phyloP scores from a whole-genome alignment of 2,797 vertebrate species.

The Phyllotis vaccarum region DNA sequence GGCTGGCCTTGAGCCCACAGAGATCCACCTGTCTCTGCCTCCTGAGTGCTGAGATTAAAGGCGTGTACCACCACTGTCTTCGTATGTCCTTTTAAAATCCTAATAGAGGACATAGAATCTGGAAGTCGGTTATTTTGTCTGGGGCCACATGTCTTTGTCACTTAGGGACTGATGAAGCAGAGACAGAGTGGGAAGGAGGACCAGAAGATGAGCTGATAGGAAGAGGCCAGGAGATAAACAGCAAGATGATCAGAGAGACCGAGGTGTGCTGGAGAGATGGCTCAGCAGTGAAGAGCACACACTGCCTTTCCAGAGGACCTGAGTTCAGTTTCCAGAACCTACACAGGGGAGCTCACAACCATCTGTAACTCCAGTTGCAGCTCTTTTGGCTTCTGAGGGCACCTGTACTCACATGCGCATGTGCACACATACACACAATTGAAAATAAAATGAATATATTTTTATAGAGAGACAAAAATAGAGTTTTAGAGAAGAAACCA shows the following conservation, averaged over 20 bases:
- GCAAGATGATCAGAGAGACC: background rate
- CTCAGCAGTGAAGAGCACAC: background rate
- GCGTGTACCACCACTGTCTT: background rate
- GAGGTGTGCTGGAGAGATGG: background rate
- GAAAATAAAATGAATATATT: background rate
- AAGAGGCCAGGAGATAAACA: background rate
- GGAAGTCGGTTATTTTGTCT: background rate
- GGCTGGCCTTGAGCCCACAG: background rate
- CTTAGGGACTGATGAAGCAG: background rate
- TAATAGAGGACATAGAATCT: constrained; percentile 25
- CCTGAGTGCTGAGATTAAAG: background rate
- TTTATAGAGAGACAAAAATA: background rate
- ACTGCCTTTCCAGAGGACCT: background rate
- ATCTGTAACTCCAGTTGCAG: background rate
- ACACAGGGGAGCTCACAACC: background rate
- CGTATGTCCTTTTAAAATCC: constrained; percentile 1
- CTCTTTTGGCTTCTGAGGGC: background rate
- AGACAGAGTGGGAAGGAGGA: background rate
- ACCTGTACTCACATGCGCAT: background rate
- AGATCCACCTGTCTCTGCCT: background rate
- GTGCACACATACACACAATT: background rate
- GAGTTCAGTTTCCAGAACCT: background rate
- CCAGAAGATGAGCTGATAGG: background rate
- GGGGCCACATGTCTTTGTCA: constrained; percentile 23
- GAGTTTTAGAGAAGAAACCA: background rate